Base-by-base conservation (phyloP, 2,113 vertebrate species). In the Sceloporus tristichus region DNA sequence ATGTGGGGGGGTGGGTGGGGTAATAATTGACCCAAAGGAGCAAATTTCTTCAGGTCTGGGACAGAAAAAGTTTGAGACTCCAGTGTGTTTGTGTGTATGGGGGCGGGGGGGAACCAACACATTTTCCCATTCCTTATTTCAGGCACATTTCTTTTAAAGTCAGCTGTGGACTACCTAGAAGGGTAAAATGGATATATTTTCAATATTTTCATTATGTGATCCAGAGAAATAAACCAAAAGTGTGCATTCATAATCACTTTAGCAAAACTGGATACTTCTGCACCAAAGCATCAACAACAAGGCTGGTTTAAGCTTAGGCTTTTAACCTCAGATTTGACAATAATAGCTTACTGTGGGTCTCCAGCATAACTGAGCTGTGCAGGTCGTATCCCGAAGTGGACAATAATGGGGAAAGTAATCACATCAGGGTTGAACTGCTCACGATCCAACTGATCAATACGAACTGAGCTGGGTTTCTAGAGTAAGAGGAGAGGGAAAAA, bases 361-460 rank as follows among this genome's bases (percentile, higher is more conserved):
- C 99, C 99, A 65, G 99, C 99, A 80, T 99, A 99, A 97, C 99
- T 99, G 95, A 99, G 98, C 94, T 99, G 99, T 94, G 99, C 99
- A 7, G 99, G 99, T 87, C 99, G 97, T 95, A 99, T 99, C 77
- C 99, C 99, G 18, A 99, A 99, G 92, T 99, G 99, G 62, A 99
- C 99, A 74, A 99, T 99, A 96, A 99, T 98, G 79, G 99, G 99
- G 95, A 99, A 99, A 90, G 99, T 99, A 97, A 99, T 99, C 96
- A 99, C 99, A 80, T 99, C 98, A 0, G 98, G 97, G 96, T 99
- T 99, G 97, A 99, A 99, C 95, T 99, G 99, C 92, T 99, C 99
- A 0, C 99, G 97, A 96, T 99, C 99, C 96, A 99, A 95, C 78
- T 99, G 99, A 97, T 99, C 99, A 23, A 99, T 99, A n/a, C 99